Percentiles rank a stretch among this genome's conserved stretches.
Conservation (phyloP, 2,797 vertebrate genomes). For the Todus mexicanus region DNA sequence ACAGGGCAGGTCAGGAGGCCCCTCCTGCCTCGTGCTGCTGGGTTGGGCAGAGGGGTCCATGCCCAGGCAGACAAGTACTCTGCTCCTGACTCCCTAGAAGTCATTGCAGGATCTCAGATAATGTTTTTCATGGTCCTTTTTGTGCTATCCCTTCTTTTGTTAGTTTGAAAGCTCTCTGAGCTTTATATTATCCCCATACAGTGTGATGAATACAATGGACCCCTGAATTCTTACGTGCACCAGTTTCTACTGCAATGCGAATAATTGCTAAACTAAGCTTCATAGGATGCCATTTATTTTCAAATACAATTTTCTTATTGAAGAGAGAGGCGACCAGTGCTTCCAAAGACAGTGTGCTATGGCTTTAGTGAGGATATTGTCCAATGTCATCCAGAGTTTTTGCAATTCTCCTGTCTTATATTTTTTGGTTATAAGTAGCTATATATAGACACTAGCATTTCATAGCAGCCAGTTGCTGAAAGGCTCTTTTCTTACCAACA, state of each 20-base stretch:
- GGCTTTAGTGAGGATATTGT: neutral
- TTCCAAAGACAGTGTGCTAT: neutral
- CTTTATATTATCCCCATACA: neutral
- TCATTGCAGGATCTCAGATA: neutral
- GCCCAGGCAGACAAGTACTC: neutral
- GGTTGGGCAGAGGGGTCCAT: neutral
- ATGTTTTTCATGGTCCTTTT: neutral
- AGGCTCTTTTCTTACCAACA: neutral
- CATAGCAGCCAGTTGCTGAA: neutral
- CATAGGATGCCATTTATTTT: neutral
- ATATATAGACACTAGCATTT: neutral
- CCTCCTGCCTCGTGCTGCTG: fast-evolving
- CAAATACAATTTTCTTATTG: neutral
- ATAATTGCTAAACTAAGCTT: neutral
- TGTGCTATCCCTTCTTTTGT: neutral
- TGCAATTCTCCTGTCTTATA: neutral
- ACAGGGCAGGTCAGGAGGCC: neutral
- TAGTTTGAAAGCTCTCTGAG: neutral
- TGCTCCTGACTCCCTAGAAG: neutral
- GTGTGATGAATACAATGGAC: neutral
- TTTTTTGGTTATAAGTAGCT: neutral
- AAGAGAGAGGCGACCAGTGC: fast-evolving
- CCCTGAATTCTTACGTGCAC: neutral
- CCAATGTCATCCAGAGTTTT: neutral
- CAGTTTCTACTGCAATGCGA: neutral